Evolutionary conservation across 2,113 vertebrate genomes (phyloP).

Genomic region (Lycocorax pyrrhopterus): DNA sequence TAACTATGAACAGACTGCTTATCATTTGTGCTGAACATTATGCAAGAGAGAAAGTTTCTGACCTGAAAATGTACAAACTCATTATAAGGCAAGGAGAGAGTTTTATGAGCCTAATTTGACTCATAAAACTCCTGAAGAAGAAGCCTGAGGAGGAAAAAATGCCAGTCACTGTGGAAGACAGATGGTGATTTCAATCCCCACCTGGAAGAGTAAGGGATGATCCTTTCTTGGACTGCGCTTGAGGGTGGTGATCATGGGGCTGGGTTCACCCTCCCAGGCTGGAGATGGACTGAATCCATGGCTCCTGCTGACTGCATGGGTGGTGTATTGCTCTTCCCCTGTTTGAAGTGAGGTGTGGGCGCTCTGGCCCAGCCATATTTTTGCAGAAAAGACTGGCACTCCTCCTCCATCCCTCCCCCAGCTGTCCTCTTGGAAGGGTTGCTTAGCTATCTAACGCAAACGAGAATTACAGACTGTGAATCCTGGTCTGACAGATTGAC

Average conservation of each 20-base stretch:
- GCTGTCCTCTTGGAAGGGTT: slow-evolving; percentile 44
- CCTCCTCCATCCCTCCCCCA: slow-evolving; percentile 27
- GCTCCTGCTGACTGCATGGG: not conserved
- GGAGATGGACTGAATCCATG: not conserved
- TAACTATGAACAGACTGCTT: slow-evolving; percentile 27
- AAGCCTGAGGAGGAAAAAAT: not conserved
- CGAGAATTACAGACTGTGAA: not conserved
- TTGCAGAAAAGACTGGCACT: slow-evolving; percentile 21
- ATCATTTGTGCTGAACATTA: not conserved
- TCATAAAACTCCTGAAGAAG: not conserved
- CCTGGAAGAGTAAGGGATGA: not conserved
- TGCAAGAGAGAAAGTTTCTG: slow-evolving; percentile 35
- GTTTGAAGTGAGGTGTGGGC: not conserved
- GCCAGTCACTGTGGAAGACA: not conserved
- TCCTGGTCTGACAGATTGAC: slow-evolving; percentile 29
- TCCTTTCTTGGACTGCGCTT: not conserved
- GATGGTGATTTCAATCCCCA: not conserved
- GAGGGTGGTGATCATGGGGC: rapidly evolving
- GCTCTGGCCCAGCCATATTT: not conserved
- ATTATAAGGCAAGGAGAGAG: not conserved
- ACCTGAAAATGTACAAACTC: slow-evolving; percentile 28
- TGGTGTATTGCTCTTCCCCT: not conserved
- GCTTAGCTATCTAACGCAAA: not conserved
- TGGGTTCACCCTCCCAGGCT: not conserved
- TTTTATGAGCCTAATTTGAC: not conserved